Percentiles rank a stretch among this genome's conserved stretches.
These are phyloP conservation scores for Buphagus erythrorhynchus DNA, from an alignment of 2,797 vertebrate genomes.

Conservation along the genomic window DNA sequence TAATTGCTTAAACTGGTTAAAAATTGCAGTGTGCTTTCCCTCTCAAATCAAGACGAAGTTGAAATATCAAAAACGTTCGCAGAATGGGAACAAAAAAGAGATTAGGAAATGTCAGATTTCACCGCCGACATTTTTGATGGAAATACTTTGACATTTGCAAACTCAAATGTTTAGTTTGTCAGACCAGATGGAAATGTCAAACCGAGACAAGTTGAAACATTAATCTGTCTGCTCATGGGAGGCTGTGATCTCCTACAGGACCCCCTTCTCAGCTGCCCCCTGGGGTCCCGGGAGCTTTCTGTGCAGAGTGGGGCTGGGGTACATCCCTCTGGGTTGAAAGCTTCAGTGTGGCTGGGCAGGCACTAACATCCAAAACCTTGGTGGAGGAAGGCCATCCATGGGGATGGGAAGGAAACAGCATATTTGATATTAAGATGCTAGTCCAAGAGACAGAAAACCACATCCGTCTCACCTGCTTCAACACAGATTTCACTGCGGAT, in stretches of 20 bases:
- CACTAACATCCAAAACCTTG: not conserved
- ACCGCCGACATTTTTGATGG: slow-evolving; percentile 38
- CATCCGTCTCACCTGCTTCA: not conserved
- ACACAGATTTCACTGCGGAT: not conserved
- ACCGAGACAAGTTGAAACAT: slow-evolving; percentile 4
- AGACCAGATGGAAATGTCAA: slow-evolving; percentile 64
- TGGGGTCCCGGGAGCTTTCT: not conserved
- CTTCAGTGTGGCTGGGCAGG: not conserved
- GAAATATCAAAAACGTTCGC: slow-evolving; percentile 44
- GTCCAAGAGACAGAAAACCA: not conserved
- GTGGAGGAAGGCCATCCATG: not conserved
- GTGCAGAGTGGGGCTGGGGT: fast-evolving
- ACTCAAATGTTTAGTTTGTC: slow-evolving; percentile 67
- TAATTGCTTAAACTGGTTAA: not conserved
- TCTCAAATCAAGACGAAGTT: slow-evolving; percentile 35
- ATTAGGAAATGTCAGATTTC: slow-evolving; percentile 61
- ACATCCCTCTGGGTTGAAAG: not conserved
- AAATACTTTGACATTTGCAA: slow-evolving; percentile 65
- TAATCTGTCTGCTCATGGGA: not conserved
- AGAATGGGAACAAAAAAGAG: slow-evolving; percentile 17
- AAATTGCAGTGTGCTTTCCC: not conserved
- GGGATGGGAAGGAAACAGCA: not conserved
- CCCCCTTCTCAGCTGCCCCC: not conserved
- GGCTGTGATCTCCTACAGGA: not conserved
- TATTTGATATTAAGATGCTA: not conserved